These are phyloP conservation scores for Larimichthys crocea DNA, from an alignment of 2,113 vertebrate genomes.

Conservation along the genomic window DNA sequence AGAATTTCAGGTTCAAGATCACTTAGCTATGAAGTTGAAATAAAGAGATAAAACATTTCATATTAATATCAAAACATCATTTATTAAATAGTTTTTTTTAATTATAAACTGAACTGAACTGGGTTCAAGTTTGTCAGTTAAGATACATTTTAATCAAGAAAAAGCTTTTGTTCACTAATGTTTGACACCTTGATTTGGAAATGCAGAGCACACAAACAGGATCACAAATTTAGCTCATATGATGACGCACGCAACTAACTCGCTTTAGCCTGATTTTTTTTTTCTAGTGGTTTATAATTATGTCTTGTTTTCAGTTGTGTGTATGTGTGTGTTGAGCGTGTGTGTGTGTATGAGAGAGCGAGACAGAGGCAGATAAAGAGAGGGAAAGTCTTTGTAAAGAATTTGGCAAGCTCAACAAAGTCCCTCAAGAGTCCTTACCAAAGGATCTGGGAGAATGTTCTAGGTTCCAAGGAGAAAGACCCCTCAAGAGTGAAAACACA, in stretches of 20 bases:
- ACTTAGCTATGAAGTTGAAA: slow-evolving; percentile 5
- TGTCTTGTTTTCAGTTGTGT: slow-evolving; percentile 22
- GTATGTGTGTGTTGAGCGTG: slow-evolving; percentile 14
- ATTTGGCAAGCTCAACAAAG: slow-evolving; percentile 79
- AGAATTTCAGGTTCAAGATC: not conserved
- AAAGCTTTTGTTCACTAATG: not conserved
- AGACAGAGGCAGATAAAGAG: slow-evolving; percentile 67
- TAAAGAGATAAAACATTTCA: not conserved
- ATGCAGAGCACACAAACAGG: not conserved
- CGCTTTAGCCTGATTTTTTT: slow-evolving; percentile 16
- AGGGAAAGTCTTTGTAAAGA: slow-evolving; percentile 77
- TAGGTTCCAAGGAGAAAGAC: slow-evolving; percentile 83
- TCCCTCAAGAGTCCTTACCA: slow-evolving; percentile 84
- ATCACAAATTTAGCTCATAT: slow-evolving; percentile 14
- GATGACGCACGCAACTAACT: slow-evolving; percentile 14
- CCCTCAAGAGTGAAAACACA: slow-evolving; percentile 88
- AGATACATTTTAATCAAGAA: not conserved
- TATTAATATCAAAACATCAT: not conserved
- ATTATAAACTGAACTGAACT: not conserved
- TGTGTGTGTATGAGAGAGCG: slow-evolving; percentile 36
- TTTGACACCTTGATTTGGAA: slow-evolving; percentile 5
- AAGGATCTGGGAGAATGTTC: slow-evolving; percentile 85
- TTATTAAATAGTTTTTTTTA: slow-evolving; percentile 7
- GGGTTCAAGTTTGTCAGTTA: not conserved
- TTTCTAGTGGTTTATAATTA: slow-evolving; percentile 40